Evolutionary conservation across 2,888 invertebrate species (phyloP), one percentile per base, ranked within the genome.

Genomic region (Cryptocheilus praepositus): DNA sequence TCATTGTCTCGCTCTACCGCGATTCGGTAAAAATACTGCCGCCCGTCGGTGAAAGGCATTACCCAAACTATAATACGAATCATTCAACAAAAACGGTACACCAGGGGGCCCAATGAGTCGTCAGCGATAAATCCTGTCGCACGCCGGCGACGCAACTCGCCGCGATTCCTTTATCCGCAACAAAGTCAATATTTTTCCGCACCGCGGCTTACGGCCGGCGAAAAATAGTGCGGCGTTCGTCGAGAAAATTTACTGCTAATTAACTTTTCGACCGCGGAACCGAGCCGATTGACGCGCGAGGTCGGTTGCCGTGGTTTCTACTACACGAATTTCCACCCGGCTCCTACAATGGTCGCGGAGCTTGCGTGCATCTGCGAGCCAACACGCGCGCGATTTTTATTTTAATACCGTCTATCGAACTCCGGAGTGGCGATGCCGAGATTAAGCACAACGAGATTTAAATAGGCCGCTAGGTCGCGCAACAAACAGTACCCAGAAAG

Each of bases 371-470:
- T 60, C 54, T 19, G 18, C 19, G 36, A 49, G 36, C 59, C 7
- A 46, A 28, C 36, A 45, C 21, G 51, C 19, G 18, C 43, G 21
- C 19, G 13, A 25, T 52, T 45, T n/a, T 13, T 60, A 28, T 46
- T 74, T 62, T 49, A 45, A 18, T 57, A 22, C 45, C 21, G 49
- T 54, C 64, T 59, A 74, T 68, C 62, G 53, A 49, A 45, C 59
- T 46, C 28, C 15, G 19, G 46, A 44, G 58, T 44, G 25, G 3
- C 19, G 52, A 18, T 61, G 49, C 43, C 55, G 16, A 54, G 44
- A 68, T 61, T 66, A 58, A n/a, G 52, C 22, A 55, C 68, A 62
- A 66, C 56, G 53, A 67, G 65, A 75, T 75, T 75, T 61, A 61
- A 68, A 61, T 28, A 59, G 61, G 53, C 51, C 54, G 56, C 52